These are phyloP conservation scores for Anorthoa munda DNA, from an alignment of 2,888 invertebrate genomes.

Conservation along the genomic window DNA sequence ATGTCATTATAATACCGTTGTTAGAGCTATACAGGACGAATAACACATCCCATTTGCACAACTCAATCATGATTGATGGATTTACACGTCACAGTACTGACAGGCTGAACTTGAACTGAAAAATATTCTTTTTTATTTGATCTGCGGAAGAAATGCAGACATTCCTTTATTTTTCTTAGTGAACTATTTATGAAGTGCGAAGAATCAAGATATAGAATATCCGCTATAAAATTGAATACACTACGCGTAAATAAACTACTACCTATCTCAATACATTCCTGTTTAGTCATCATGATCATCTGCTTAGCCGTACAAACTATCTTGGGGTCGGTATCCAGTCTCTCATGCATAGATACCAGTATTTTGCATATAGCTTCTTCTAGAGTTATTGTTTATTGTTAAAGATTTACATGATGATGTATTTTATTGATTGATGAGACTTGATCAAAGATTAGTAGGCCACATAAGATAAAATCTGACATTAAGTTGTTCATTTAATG, in stretches of 20 bases:
- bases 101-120: background rate
- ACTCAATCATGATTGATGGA: too few species aligned
- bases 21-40: too few species aligned
- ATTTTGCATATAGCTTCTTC: too few species aligned
- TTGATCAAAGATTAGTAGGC: too few species aligned
- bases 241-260: background rate
- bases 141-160: background rate
- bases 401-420: too few species aligned
- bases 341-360: background rate
- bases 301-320: background rate
- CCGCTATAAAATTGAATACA: constrained; percentile 9
- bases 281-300: background rate
- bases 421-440: too few species aligned
- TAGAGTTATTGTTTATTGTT: too few species aligned
- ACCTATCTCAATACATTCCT: background rate
- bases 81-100: too few species aligned
- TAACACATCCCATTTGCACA: too few species aligned
- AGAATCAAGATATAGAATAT: background rate
- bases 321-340: background rate
- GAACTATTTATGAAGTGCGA: constrained; percentile 13
- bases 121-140: background rate
- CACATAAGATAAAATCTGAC: too few species aligned
- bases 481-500: too few species aligned
- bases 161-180: constrained; percentile 19
- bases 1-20: too few species aligned